These are phyloP conservation scores for Parasteatoda tepidariorum DNA, from an alignment of 1,140 invertebrate species.

Conservation along the genomic window DNA sequence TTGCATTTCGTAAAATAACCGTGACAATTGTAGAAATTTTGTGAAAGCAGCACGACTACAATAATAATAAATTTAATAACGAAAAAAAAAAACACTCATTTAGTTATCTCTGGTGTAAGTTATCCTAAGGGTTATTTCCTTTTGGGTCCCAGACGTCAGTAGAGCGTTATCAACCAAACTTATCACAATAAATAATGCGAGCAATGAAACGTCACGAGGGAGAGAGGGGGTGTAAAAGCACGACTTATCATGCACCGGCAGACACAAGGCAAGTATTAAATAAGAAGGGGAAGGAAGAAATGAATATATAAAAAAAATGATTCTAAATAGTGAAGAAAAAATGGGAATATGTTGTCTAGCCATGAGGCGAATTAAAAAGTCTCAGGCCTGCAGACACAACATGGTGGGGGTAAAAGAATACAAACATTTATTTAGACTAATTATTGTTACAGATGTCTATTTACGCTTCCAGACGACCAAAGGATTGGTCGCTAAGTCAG, in stretches of 20 bases:
- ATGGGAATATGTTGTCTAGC: slow-evolving; percentile 35
- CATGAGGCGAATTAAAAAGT: slow-evolving; percentile 16
- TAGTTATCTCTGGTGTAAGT: no score
- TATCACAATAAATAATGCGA: slow-evolving; percentile 49
- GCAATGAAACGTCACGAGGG: background rate
- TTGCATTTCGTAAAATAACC: no score
- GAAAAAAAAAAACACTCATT: no score
- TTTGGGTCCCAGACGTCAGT: slow-evolving; percentile 28
- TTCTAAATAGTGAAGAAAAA: no score
- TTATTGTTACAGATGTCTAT: slow-evolving; percentile 7
- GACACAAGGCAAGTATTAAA: background rate
- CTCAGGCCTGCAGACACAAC: background rate
- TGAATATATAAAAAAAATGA: no score
- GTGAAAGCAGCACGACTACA: no score
- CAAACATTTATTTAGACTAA: background rate
- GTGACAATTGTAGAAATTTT: no score
- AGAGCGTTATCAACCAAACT: slow-evolving; percentile 33
- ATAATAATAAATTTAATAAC: no score
- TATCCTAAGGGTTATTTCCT: slow-evolving; percentile 23
- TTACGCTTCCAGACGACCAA: slow-evolving; percentile 16
- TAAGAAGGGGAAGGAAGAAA: background rate
- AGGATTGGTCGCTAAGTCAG: background rate
- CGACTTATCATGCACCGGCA: slow-evolving; percentile 49
- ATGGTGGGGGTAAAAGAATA: slow-evolving; percentile 7
- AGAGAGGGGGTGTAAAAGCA: slow-evolving; percentile 16